Conservation (phyloP, 2,888 invertebrate species). For the Neuroscelio doddi region DNA sequence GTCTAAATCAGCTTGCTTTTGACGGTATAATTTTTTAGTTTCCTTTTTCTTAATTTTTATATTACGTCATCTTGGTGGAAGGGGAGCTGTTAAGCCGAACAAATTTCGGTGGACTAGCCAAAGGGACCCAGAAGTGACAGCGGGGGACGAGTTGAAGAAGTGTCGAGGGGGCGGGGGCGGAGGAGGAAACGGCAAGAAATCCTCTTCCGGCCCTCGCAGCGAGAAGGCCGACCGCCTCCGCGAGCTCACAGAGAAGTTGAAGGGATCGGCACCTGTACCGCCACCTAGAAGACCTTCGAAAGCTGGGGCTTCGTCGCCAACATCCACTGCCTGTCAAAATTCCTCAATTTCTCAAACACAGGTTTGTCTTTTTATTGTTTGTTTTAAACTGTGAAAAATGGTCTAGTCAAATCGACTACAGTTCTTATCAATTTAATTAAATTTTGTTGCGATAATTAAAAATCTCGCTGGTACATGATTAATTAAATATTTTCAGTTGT, state of each 20-base stretch:
- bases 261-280: constrained; percentile 74
- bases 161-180: constrained; percentile 75
- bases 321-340: constrained; percentile 53
- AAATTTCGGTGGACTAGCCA: background rate
- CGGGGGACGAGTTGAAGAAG: constrained; percentile 88
- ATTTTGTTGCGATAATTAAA: too few species aligned
- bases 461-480: too few species aligned
- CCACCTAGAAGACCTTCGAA: constrained; percentile 65
- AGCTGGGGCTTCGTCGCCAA: constrained; percentile 67
- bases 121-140: constrained; percentile 74
- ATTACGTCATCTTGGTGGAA: too few species aligned
- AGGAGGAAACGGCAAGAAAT: constrained; percentile 65
- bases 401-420: too few species aligned
- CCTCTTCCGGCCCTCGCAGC: constrained; percentile 71
- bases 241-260: constrained; percentile 86
- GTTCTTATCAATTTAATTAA: too few species aligned
- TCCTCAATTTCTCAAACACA: constrained; percentile 72
- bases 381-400: background rate
- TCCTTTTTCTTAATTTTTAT: too few species aligned
- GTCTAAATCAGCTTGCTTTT: too few species aligned
- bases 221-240: constrained; percentile 82
- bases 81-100: too few species aligned
- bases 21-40: too few species aligned
- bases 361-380: constrained; percentile 59
- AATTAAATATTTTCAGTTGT: too few species aligned